Evolutionary conservation across 2,113 vertebrate species (phyloP).

Genomic region (Chionodraco myersi): DNA sequence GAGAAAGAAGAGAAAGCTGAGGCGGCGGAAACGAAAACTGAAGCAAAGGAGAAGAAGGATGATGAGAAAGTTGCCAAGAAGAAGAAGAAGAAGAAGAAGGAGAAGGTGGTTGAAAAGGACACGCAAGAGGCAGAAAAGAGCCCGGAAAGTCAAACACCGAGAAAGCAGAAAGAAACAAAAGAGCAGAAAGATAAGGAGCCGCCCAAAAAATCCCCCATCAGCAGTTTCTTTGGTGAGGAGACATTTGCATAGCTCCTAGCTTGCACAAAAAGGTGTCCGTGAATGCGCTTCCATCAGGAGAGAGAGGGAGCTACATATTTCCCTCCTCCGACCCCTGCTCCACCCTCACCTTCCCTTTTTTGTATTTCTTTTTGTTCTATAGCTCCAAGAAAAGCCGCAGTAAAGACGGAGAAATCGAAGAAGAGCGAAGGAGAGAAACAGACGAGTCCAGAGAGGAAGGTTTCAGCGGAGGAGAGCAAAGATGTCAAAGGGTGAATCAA

Average conservation of each 20-base stretch:
- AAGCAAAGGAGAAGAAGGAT: conserved; percentile 50
- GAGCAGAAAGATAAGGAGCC: conserved; percentile 70
- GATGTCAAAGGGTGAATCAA: conserved; percentile 70
- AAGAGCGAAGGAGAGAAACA: conserved; percentile 61
- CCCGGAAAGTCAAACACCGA: conserved; percentile 65
- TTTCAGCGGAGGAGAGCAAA: conserved; percentile 59
- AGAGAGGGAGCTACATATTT: conserved; percentile 31
- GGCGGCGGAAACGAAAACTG: conserved; percentile 46
- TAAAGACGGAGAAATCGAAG: conserved; percentile 67
- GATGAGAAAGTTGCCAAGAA: conserved; percentile 55
- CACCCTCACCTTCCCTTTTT: conserved; percentile 14
- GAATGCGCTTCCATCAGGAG: conserved; percentile 62
- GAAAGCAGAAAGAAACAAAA: conserved; percentile 53
- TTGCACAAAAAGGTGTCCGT: conserved; percentile 49
- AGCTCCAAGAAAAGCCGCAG: conserved; percentile 86
- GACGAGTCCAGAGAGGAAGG: conserved; percentile 42
- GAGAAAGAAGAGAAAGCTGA: conserved; percentile 49
- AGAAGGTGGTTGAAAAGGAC: conserved; percentile 46
- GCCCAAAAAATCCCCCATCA: conserved; percentile 79
- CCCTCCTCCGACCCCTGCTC: conserved; percentile 18
- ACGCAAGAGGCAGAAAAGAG: conserved; percentile 40
- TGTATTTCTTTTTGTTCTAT: conserved; percentile 4
- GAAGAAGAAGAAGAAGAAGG: neutral
- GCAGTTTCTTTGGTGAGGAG: conserved; percentile 89
- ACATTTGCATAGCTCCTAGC: conserved; percentile 61